phyloP scores from a whole-genome alignment of 2,113 vertebrate species.

The Ammospiza nelsoni region DNA sequence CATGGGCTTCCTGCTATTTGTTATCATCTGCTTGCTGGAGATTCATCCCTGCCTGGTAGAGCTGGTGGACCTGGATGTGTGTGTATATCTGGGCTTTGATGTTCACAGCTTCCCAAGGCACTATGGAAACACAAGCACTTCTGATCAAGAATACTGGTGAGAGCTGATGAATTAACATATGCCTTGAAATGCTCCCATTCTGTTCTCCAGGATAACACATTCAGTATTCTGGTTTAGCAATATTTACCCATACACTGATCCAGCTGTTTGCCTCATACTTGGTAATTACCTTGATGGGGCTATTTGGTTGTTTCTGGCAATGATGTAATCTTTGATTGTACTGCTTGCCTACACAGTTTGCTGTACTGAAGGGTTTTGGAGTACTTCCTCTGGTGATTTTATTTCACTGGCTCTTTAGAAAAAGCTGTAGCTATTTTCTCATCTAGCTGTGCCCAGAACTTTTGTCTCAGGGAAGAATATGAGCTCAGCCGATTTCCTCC shows the following conservation, averaged over 20 bases:
- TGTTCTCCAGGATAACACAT: not conserved
- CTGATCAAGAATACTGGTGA: not conserved
- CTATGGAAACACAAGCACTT: not conserved
- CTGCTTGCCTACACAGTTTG: not conserved
- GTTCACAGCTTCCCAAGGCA: not conserved
- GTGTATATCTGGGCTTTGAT: not conserved
- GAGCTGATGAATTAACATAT: not conserved
- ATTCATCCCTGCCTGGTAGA: not conserved
- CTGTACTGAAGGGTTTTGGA: conserved; percentile 3
- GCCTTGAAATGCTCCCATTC: conserved; percentile 20
- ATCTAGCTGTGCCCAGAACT: conserved; percentile 13
- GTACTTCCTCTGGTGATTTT: not conserved
- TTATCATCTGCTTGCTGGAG: not conserved
- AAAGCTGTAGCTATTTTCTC: conserved; percentile 19
- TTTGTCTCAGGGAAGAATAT: conserved; percentile 11
- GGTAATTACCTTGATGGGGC: conserved; percentile 35
- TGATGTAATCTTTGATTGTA: conserved; percentile 46
- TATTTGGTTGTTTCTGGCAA: conserved; percentile 47
- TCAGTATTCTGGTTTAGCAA: conserved; percentile 4
- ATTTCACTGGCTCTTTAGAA: conserved; percentile 1
- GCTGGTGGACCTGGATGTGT: not conserved
- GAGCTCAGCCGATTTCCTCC: not conserved
- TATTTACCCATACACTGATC: conserved; percentile 30
- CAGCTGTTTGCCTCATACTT: conserved; percentile 42
- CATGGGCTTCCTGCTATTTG: conserved; percentile 19